Conservation (phyloP, 2,888 invertebrate genomes). For the Ferdinandea cuprea region DNA sequence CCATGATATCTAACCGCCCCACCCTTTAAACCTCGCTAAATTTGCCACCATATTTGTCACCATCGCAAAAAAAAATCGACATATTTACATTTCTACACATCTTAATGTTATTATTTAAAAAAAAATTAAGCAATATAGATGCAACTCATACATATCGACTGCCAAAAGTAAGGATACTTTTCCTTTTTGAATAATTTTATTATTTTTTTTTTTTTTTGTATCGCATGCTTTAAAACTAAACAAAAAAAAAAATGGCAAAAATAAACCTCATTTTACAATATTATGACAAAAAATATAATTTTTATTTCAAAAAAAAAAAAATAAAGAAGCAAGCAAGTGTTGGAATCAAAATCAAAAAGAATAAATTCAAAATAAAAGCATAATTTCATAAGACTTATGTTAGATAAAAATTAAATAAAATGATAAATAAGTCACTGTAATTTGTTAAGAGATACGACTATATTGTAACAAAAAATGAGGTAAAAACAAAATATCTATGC, state of each 20-base stretch:
- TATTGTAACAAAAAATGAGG: slow-evolving; percentile 53
- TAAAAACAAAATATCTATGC: slow-evolving; percentile 55
- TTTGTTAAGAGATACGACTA: slow-evolving; percentile 48
- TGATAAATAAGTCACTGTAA: slow-evolving; percentile 52
- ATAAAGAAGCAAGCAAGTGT: slow-evolving; percentile 29
- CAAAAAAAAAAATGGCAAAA: slow-evolving; percentile 17
- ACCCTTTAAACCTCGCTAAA: background rate
- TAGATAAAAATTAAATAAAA: slow-evolving; percentile 18
- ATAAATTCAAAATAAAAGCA: slow-evolving; percentile 19
- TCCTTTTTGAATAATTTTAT: background rate
- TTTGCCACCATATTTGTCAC: slow-evolving; percentile 28
- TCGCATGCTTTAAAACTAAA: slow-evolving; percentile 28
- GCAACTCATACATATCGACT: slow-evolving; percentile 74
- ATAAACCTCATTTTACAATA: slow-evolving; percentile 41
- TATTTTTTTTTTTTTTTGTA: background rate
- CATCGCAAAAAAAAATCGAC: slow-evolving; percentile 5
- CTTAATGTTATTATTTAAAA: slow-evolving; percentile 3
- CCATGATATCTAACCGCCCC: background rate
- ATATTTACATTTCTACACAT: background rate
- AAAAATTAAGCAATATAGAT: slow-evolving; percentile 67
- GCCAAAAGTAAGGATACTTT: slow-evolving; percentile 53
- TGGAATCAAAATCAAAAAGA: slow-evolving; percentile 60
- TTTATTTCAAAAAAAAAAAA: slow-evolving; percentile 21
- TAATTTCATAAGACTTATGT: slow-evolving; percentile 51
- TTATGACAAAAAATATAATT: background rate